Conservation (phyloP, 2,888 invertebrate genomes). For the Uropetala carovei region DNA sequence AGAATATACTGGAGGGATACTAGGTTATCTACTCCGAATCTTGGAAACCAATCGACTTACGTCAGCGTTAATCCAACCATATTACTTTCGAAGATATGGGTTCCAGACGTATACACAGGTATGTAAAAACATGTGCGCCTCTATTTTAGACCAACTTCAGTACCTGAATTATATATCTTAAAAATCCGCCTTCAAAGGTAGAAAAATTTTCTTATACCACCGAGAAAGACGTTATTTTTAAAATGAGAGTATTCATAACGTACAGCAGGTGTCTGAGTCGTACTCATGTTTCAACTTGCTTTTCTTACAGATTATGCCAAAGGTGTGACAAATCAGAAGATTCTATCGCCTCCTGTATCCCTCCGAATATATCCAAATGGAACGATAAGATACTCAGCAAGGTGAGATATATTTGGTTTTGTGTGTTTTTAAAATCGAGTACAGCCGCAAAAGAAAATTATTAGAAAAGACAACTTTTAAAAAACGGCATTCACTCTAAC, state of each 20-base stretch:
- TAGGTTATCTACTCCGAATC: constrained; percentile 69
- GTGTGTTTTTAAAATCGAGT: not conserved
- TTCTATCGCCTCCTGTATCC: constrained; percentile 70
- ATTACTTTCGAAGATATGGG: constrained; percentile 70
- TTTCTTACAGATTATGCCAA: constrained; percentile 70
- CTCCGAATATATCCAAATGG: constrained; percentile 70
- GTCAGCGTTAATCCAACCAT: constrained; percentile 69
- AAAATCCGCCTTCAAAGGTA: no score
- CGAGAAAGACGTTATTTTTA: no score
- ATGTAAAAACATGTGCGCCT: not conserved
- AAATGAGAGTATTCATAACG: no score
- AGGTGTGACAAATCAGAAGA: constrained; percentile 69
- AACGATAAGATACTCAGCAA: constrained; percentile 70
- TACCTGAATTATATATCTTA: no score
- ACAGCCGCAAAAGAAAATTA: no score
- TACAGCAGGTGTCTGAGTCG: no score
- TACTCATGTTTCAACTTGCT: not conserved
- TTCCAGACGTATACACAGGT: constrained; percentile 70
- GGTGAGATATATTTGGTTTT: constrained; percentile 66
- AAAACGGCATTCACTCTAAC: no score
- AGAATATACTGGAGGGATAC: constrained; percentile 70
- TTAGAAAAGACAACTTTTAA: no score
- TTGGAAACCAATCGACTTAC: constrained; percentile 66
- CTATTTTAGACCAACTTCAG: no score
- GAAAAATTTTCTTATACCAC: no score